Evolutionary conservation across 2,797 vertebrate genomes (phyloP).

Genomic region (Molossus alvarezi): DNA sequence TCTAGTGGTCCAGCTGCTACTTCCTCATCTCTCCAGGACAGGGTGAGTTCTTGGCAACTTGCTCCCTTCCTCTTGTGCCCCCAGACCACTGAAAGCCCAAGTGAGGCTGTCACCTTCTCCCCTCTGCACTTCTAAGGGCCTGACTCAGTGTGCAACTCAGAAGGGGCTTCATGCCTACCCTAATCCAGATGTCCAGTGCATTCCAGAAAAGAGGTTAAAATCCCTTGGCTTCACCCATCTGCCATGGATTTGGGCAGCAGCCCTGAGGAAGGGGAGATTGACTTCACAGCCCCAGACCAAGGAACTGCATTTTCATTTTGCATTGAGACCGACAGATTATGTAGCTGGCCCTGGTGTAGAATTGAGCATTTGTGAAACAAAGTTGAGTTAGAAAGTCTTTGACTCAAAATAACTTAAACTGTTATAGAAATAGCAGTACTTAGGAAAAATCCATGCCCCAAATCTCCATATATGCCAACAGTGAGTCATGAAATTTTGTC

Average conservation of each 20-base stretch:
- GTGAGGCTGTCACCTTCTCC: not conserved
- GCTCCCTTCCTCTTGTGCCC: not conserved
- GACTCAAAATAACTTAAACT: not conserved
- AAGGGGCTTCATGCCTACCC: not conserved
- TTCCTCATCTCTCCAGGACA: not conserved
- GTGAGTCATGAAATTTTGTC: constrained; percentile 14
- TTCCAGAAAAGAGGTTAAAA: not conserved
- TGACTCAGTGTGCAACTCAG: not conserved
- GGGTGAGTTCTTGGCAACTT: accelerated
- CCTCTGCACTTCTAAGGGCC: not conserved
- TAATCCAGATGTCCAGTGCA: not conserved
- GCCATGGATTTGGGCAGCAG: not conserved
- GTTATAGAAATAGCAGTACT: not conserved
- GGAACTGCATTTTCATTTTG: not conserved
- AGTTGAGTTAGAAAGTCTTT: not conserved
- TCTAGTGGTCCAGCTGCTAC: not conserved
- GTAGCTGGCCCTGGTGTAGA: not conserved
- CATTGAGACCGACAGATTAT: not conserved
- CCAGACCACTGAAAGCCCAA: not conserved
- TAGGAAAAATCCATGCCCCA: not conserved
- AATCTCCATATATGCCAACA: not conserved
- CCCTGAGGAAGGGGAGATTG: not conserved
- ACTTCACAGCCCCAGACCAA: not conserved
- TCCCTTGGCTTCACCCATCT: too few relatives aligned
- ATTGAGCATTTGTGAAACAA: not conserved